Evolutionary conservation across 2,888 invertebrate species (phyloP).

Genomic region (Andrena flavipes): DNA sequence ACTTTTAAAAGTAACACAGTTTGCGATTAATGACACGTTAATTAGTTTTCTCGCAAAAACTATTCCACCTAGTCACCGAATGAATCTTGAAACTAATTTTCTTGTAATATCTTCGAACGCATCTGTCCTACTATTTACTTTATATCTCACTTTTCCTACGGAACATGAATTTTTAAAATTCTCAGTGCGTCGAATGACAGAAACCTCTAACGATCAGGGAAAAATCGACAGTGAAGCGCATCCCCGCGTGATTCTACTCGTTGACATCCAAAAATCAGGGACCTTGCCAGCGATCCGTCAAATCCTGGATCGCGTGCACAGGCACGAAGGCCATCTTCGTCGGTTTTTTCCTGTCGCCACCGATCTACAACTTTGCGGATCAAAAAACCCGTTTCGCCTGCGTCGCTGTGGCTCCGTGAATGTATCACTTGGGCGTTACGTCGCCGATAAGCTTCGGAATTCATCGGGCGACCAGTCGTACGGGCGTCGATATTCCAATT

Average conservation of each 20-base stretch:
- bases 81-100: no score
- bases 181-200: no score
- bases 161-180: no score
- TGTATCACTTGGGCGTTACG: constrained; percentile 61
- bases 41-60: no score
- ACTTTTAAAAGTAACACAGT: no score
- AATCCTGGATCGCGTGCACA: constrained; percentile 22
- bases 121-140: no score
- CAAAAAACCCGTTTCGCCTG: constrained; percentile 58
- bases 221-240: constrained; percentile 19
- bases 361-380: constrained; percentile 50
- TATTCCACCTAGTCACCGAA: no score
- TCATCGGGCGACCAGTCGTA: constrained; percentile 34
- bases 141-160: no score
- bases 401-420: constrained; percentile 42
- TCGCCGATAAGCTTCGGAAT: constrained; percentile 62
- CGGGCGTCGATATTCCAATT: constrained; percentile 59
- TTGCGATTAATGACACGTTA: no score
- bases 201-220: not conserved
- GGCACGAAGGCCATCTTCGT: constrained; percentile 17
- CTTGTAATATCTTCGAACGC: no score
- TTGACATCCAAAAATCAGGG: constrained; percentile 36
- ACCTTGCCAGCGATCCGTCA: constrained; percentile 46
- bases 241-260: constrained; percentile 27
- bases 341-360: constrained; percentile 21